These are phyloP conservation scores for Fissipunctia ypsillon DNA, from an alignment of 2,888 invertebrate genomes.

Conservation along the genomic window DNA sequence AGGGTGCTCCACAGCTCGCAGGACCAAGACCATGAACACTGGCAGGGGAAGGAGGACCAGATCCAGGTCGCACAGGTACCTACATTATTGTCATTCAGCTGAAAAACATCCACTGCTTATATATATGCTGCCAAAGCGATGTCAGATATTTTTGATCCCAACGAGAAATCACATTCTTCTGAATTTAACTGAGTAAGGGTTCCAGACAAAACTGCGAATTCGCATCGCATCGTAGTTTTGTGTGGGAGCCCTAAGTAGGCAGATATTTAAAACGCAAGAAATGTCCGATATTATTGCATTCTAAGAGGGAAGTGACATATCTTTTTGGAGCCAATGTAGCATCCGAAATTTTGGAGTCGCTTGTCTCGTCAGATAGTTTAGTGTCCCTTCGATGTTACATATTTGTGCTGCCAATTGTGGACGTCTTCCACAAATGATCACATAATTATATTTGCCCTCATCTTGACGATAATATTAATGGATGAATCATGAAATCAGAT, in stretches of 20 bases:
- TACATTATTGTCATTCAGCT: not conserved
- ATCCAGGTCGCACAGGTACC: constrained; percentile 47
- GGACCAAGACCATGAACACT: constrained; percentile 64
- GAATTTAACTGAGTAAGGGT: too few species aligned
- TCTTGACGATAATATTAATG: too few species aligned
- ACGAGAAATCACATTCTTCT: not conserved
- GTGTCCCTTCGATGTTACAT: not conserved
- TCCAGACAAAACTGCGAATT: too few species aligned
- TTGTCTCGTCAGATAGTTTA: not conserved
- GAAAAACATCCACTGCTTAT: not conserved
- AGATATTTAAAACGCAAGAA: not conserved
- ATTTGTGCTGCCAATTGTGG: too few species aligned
- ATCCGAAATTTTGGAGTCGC: not conserved
- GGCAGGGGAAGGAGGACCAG: constrained; percentile 64
- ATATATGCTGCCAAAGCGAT: too few species aligned
- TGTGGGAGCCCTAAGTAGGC: too few species aligned
- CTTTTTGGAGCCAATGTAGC: not conserved
- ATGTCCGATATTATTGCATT: not conserved
- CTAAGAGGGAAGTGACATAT: not conserved
- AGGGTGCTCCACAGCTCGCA: constrained; percentile 77
- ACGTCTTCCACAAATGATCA: too few species aligned
- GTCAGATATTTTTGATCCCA: not conserved
- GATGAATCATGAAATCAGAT: too few species aligned
- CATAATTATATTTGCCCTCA: too few species aligned
- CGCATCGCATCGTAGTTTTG: too few species aligned